Evolutionary conservation across 2,113 vertebrate species (phyloP).

Genomic region (Rhegmatorhina hoffmannsi): DNA sequence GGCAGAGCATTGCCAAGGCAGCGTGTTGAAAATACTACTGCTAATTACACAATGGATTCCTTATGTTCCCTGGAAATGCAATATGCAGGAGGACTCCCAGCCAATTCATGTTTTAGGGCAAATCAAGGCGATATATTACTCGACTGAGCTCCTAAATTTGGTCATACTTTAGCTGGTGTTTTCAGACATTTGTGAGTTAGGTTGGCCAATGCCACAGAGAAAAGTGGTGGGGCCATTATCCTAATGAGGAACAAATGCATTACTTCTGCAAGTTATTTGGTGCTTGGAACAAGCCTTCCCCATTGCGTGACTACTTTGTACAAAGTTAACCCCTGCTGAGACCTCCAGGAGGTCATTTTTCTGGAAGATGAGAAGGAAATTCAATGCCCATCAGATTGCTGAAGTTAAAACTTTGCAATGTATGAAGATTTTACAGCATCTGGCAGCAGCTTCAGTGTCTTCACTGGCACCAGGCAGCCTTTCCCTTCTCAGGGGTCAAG

Average conservation of each 20-base stretch:
- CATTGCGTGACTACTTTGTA: constrained; percentile 21
- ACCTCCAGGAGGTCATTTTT: neutral
- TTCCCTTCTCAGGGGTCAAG: neutral
- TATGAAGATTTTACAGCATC: neutral
- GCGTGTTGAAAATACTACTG: neutral
- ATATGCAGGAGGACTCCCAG: neutral
- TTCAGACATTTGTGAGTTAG: constrained; percentile 26
- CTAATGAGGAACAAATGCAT: constrained; percentile 71
- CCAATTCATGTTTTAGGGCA: constrained; percentile 47
- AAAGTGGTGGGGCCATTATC: constrained; percentile 68
- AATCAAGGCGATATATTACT: constrained; percentile 49
- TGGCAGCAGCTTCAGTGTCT: neutral
- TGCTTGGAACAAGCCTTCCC: constrained; percentile 34
- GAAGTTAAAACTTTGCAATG: neutral
- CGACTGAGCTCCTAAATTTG: constrained; percentile 58
- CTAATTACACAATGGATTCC: constrained; percentile 68
- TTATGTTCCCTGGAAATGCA: constrained; percentile 60
- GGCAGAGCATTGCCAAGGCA: neutral
- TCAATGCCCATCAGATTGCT: neutral
- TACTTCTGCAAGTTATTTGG: constrained; percentile 66
- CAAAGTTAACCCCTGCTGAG: constrained; percentile 45
- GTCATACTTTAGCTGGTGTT: constrained; percentile 54
- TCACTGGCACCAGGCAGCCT: neutral
- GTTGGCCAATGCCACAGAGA: constrained; percentile 59
- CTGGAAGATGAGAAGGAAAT: neutral